Percentiles rank a stretch among this genome's conserved stretches.
Conservation (phyloP, 2,888 invertebrate genomes). For the Ptilodon capucinus region DNA sequence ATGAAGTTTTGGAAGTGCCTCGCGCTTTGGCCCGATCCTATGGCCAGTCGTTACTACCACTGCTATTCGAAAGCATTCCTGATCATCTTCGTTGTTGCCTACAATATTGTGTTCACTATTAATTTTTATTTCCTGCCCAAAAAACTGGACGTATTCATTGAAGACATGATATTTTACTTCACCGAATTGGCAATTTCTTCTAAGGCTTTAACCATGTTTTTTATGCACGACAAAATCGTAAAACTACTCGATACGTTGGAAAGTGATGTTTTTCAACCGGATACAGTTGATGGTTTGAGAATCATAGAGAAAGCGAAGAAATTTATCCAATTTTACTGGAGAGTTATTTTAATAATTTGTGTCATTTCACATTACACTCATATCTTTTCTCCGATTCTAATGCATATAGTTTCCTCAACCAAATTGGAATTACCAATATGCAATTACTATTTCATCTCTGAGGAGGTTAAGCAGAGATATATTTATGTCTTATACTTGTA, state of each 20-base stretch:
- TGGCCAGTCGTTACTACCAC: constrained; percentile 28
- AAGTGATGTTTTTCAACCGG: constrained; percentile 50
- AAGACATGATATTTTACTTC: constrained; percentile 57
- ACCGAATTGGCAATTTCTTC: constrained; percentile 42
- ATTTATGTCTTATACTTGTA: constrained; percentile 55
- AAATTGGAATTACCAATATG: constrained; percentile 44
- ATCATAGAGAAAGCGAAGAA: constrained; percentile 47
- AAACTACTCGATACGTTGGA: constrained; percentile 44
- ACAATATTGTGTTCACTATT: constrained; percentile 34
- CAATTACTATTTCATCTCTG: constrained; percentile 53
- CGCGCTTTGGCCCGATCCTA: constrained; percentile 42
- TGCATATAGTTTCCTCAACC: constrained; percentile 36
- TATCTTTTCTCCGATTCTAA: constrained; percentile 37
- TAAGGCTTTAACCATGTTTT: constrained; percentile 50
- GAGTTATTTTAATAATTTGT: constrained; percentile 40
- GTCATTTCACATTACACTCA: constrained; percentile 37
- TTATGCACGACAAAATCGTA: constrained; percentile 39
- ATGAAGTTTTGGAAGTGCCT: constrained; percentile 50
- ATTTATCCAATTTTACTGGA: constrained; percentile 48
- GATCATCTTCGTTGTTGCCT: constrained; percentile 34
- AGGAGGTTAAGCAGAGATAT: constrained; percentile 33
- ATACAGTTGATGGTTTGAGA: constrained; percentile 28
- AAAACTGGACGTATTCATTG: constrained; percentile 48
- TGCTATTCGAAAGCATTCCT: constrained; percentile 42
- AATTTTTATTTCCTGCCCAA: constrained; percentile 53